A percentile compares a stretch with the other conserved stretches of the same genome.
phyloP scores from a whole-genome alignment of 2,888 invertebrate genomes.

The Drosophila sordidapex region DNA sequence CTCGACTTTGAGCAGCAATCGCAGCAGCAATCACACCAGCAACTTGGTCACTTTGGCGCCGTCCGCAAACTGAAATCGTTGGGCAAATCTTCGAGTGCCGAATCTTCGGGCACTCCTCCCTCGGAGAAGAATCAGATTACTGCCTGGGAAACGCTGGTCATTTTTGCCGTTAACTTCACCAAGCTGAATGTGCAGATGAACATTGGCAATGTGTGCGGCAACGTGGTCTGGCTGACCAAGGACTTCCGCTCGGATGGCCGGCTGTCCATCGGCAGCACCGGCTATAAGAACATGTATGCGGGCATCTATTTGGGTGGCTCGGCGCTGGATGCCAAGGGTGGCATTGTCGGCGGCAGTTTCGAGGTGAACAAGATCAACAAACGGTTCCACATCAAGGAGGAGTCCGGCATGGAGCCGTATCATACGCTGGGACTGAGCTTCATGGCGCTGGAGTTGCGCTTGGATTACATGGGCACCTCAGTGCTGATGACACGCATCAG shows the following conservation, averaged over 20 bases:
- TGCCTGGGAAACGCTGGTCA: slow-evolving; percentile 97
- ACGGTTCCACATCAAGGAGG: slow-evolving; percentile 95
- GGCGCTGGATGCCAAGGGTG: slow-evolving; percentile 97
- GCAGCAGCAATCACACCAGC: slow-evolving; percentile 33
- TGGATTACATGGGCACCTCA: slow-evolving; percentile 99
- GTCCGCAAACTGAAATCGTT: slow-evolving; percentile 86
- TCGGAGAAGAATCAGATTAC: slow-evolving; percentile 89
- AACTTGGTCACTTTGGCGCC: slow-evolving; percentile 70
- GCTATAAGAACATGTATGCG: slow-evolving; percentile 96
- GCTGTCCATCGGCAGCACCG: slow-evolving; percentile 96
- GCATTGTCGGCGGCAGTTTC: slow-evolving; percentile 98
- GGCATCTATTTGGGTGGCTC: slow-evolving; percentile 95
- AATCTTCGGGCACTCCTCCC: slow-evolving; percentile 86
- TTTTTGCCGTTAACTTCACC: slow-evolving; percentile 98
- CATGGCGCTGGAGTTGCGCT: slow-evolving; percentile 93
- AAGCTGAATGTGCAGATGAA: slow-evolving; percentile 99
- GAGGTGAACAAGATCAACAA: slow-evolving; percentile 95
- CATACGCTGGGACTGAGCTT: slow-evolving; percentile 93
- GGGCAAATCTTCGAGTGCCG: slow-evolving; percentile 87
- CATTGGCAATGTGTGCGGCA: slow-evolving; percentile 99
- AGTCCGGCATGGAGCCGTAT: slow-evolving; percentile 94
- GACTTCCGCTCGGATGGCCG: slow-evolving; percentile 96
- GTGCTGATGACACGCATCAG: slow-evolving; percentile 96
- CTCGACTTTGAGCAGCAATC: slow-evolving; percentile 85
- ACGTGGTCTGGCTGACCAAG: slow-evolving; percentile 96